Conservation (phyloP, 1,140 invertebrate species). For the Hestina assimilis region DNA sequence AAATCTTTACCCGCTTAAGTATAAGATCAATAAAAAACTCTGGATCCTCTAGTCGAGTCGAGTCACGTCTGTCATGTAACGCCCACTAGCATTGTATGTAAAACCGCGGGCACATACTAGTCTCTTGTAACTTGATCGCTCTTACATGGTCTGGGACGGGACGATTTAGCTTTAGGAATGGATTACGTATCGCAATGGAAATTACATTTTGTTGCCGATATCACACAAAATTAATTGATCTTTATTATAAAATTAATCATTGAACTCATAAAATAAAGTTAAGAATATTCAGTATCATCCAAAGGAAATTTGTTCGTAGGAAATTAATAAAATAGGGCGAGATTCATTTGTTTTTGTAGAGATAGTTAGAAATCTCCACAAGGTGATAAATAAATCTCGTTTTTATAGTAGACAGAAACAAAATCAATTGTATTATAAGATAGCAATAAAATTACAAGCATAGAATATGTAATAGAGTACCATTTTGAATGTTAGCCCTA, state of each 20-base stretch:
- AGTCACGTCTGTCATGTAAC: constrained; percentile 26
- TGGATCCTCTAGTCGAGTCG: constrained; percentile 5
- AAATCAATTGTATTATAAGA: no score
- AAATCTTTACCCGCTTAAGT: constrained; percentile 6
- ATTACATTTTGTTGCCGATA: background rate
- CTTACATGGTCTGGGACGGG: constrained; percentile 52
- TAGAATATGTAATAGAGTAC: constrained; percentile 13
- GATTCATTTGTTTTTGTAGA: no score
- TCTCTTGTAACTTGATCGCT: constrained; percentile 41
- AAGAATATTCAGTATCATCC: no score
- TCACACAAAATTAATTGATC: no score
- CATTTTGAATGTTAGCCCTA: constrained; percentile 24
- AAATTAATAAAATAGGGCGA: no score
- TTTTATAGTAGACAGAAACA: no score
- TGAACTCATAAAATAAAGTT: background rate
- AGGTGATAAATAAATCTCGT: no score
- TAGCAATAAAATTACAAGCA: no score
- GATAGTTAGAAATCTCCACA: no score
- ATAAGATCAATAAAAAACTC: constrained; percentile 15
- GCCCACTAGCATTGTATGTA: constrained; percentile 67
- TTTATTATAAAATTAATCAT: no score
- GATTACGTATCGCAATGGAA: background rate
- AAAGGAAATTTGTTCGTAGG: no score
- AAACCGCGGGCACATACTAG: constrained; percentile 43
- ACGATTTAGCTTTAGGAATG: constrained; percentile 38